A percentile compares a stretch with the other conserved stretches of the same genome.
Evolutionary conservation across 2,797 vertebrate species (phyloP).

Genomic region (Periophthalmus magnuspinnatus): DNA sequence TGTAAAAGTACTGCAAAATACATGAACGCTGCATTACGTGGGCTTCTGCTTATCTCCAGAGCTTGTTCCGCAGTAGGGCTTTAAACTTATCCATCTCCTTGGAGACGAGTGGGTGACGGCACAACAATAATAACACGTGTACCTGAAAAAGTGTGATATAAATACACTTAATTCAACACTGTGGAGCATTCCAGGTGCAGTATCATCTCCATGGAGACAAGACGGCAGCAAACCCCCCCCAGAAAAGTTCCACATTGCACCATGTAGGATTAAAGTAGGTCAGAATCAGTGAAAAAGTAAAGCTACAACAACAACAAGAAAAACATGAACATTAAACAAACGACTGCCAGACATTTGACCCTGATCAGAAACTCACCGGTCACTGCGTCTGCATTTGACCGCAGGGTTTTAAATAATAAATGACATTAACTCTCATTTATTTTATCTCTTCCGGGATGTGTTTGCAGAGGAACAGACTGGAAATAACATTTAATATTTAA

Average conservation of each 20-base stretch:
- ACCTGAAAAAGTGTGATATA: no score
- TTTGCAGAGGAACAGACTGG: not conserved
- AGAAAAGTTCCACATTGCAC: no score
- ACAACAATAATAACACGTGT: no score
- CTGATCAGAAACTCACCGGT: not conserved
- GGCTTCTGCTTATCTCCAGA: not conserved
- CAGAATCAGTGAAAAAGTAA: not conserved
- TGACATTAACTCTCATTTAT: not conserved
- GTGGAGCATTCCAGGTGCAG: no score
- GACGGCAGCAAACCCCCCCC: no score
- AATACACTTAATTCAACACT: no score
- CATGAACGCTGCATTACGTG: not conserved
- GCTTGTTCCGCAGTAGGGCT: not conserved
- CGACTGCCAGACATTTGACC: not conserved
- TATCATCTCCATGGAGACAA: no score
- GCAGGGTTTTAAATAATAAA: not conserved
- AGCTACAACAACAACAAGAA: not conserved
- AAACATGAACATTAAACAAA: not conserved
- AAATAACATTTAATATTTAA: not conserved
- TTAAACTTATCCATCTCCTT: not conserved
- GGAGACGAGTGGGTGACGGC: no score
- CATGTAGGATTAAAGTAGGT: not conserved
- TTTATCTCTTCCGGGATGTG: constrained; percentile 7
- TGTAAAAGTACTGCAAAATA: not conserved
- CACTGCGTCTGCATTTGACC: not conserved